These are phyloP conservation scores for Damaliscus lunatus DNA, from an alignment of 2,113 vertebrate genomes.

Conservation along the genomic window DNA sequence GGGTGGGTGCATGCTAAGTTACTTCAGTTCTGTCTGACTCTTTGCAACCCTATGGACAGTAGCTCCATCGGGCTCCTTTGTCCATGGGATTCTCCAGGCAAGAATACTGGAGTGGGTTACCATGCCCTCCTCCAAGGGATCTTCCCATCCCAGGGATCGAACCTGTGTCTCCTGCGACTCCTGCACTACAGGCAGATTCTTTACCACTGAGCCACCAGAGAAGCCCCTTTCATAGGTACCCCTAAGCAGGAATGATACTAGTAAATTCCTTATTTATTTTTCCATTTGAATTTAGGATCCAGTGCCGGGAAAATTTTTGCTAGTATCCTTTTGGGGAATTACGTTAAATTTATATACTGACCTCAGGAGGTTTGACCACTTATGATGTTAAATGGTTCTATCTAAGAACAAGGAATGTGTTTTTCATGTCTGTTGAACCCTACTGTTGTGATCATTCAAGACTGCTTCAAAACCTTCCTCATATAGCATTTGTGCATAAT, in stretches of 20 bases:
- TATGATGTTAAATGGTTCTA: neutral
- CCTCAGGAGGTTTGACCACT: neutral
- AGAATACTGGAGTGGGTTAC: neutral
- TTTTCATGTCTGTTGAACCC: neutral
- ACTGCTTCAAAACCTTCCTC: neutral
- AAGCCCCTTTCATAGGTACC: neutral
- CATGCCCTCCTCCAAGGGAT: neutral
- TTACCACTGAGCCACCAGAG: neutral
- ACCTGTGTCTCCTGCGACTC: neutral
- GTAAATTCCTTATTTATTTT: neutral
- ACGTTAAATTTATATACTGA: neutral
- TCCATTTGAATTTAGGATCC: neutral
- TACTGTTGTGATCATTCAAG: neutral
- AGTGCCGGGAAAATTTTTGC: neutral
- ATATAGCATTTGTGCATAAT: neutral
- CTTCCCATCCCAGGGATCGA: neutral
- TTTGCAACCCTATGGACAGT: neutral
- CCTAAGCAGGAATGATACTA: neutral
- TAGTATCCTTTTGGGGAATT: neutral
- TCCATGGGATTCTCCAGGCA: neutral
- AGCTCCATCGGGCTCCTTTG: neutral
- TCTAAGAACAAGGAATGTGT: neutral
- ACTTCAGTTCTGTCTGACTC: neutral
- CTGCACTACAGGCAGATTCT: neutral
- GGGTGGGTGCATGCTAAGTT: neutral